Base-by-base conservation (phyloP, 2,888 invertebrate species). In the Heliconius erato region DNA sequence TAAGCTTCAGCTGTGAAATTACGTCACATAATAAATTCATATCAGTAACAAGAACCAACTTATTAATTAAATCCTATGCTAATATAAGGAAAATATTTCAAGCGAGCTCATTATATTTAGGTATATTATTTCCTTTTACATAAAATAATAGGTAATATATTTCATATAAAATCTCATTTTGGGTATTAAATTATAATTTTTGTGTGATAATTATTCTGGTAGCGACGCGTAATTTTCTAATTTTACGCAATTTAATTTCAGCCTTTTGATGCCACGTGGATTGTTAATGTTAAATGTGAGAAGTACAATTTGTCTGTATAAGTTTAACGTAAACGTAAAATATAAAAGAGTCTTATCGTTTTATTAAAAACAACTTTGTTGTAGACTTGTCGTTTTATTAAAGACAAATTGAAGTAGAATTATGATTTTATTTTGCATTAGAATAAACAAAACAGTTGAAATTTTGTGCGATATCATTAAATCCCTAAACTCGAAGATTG, bases 171-270 rank as follows among this genome's bases (percentile, higher is more conserved):
- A 40, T 40, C 69, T 4, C n/a, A 40, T n/a, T 40, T 69, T 59
- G 28, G 54, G n/a, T 69, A 59, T 32, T 26, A 54, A 49, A 59
- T 74, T 74, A 74, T 32, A 26, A 63, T 40, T 65, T 77, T 77
- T 77, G 26, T 65, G n/a, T 67, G 59, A 65, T 80, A 74, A 80
- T 67, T 80, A 80, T 74, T 74, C 80, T 71, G 23, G 35, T 44
- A 26, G 44, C 67, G 74, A 74, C 74, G 67, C 74, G 44, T 72
- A 63, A 80, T 74, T 74, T 67, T 12, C 74, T 80, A 67, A 80
- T 80, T 80, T 80, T 32, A 80, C 80, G 54, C 54, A 44, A 74
- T 68, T 80, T 59, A 80, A 80, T 76, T 80, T 76, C 26, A 59
- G 28, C 65, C 65, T 77, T 77, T 77, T 65, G n/a, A n/a, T n/a